These are phyloP conservation scores for Aurelia aurita DNA, from an alignment of 30 jellyfish, hydroid and myxozoan species.

Conservation along the genomic window DNA sequence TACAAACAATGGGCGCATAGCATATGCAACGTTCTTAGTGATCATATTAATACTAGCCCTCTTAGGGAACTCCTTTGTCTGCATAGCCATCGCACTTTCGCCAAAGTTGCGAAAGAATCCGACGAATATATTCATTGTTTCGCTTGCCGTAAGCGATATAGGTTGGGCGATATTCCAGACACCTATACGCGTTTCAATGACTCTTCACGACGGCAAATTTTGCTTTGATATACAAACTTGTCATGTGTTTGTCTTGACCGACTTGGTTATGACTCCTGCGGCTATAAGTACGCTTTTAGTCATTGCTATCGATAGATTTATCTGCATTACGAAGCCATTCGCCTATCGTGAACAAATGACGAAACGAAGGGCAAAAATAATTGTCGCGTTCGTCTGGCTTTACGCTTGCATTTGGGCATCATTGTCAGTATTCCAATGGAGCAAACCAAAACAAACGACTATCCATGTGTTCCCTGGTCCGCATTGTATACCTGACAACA, in stretches of 20 bases:
- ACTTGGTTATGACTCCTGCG: constrained; percentile 55
- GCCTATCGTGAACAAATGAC: constrained; percentile 45
- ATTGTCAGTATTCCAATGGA: constrained; percentile 38
- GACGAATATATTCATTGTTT: constrained; percentile 62
- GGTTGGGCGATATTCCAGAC: constrained; percentile 46
- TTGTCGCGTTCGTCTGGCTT: constrained; percentile 49
- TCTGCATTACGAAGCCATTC: constrained; percentile 53
- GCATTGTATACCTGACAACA: constrained; percentile 40
- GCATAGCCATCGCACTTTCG: constrained; percentile 54
- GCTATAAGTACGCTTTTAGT: constrained; percentile 56
- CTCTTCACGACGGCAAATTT: constrained; percentile 23
- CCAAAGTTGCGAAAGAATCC: constrained; percentile 48
- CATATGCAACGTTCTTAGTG: constrained; percentile 16
- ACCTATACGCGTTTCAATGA: constrained; percentile 38
- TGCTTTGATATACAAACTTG: constrained; percentile 40
- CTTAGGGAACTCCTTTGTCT: constrained; percentile 58
- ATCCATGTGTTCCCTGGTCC: constrained; percentile 15
- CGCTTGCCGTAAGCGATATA: constrained; percentile 74
- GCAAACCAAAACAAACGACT: constrained; percentile 19
- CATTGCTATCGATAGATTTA: constrained; percentile 65
- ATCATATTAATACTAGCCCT: constrained; percentile 37
- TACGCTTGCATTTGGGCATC: constrained; percentile 50
- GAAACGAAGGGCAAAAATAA: constrained; percentile 21
- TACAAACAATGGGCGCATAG: constrained; percentile 8
- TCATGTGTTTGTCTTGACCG: constrained; percentile 41